phyloP scores from a whole-genome alignment of 2,888 invertebrate species.

The Cosmorhoe ocellata region DNA sequence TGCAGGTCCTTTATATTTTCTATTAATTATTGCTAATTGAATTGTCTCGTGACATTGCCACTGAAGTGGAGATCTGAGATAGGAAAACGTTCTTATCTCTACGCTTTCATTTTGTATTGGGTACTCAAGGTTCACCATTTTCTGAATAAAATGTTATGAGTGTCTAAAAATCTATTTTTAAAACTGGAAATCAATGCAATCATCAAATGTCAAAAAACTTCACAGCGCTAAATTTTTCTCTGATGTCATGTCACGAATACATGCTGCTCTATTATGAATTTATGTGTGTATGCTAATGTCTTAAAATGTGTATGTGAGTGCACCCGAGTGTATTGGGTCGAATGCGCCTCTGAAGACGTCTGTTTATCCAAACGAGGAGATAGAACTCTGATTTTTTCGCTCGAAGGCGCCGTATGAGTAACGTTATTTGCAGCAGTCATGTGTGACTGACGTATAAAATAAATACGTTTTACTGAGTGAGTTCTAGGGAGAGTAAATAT shows the following conservation, averaged over 20 bases:
- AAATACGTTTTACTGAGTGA: background rate
- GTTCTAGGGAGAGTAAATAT: background rate
- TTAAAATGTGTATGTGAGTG: constrained; percentile 5
- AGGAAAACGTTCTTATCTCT: too few relatives aligned
- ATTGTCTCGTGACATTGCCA: background rate
- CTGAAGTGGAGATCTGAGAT: background rate
- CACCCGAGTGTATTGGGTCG: constrained; percentile 27
- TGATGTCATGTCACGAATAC: too few relatives aligned
- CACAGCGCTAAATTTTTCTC: too few relatives aligned
- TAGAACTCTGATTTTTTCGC: constrained; percentile 21
- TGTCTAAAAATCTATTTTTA: too few relatives aligned
- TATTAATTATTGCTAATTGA: background rate
- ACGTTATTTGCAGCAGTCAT: constrained; percentile 18
- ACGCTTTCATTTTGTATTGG: too few relatives aligned
- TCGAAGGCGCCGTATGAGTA: background rate
- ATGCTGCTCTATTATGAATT: too few relatives aligned
- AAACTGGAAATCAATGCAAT: too few relatives aligned
- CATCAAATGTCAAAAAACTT: too few relatives aligned
- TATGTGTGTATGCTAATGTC: background rate
- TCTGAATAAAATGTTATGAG: too few relatives aligned
- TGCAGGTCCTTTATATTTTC: background rate
- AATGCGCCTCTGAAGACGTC: constrained; percentile 15
- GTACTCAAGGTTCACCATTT: too few relatives aligned
- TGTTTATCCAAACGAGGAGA: constrained; percentile 13
- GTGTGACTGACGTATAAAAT: constrained; percentile 3